Conservation (phyloP, 2,113 vertebrate species). For the Phainopepla nitens region DNA sequence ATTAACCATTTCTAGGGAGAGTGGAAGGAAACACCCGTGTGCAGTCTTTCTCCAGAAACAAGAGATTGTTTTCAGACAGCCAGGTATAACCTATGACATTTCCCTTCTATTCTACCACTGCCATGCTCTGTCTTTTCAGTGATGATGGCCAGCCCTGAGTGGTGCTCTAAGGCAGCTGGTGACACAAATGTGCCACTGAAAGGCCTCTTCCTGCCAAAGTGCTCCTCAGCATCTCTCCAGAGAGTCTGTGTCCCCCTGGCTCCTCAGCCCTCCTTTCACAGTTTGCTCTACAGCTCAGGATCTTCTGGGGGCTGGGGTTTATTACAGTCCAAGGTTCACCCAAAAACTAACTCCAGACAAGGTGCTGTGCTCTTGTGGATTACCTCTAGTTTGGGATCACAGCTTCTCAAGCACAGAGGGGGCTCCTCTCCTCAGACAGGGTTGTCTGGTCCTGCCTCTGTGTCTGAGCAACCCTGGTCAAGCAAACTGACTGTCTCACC, state of each 20-base stretch:
- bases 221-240: background rate
- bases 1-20: background rate
- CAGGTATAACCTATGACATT: background rate
- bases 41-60: background rate
- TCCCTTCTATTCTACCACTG: background rate
- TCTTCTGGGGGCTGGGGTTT: background rate
- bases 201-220: background rate
- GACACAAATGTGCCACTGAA: background rate
- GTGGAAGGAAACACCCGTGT: background rate
- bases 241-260: background rate
- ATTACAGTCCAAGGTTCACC: background rate
- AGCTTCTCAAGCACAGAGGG: background rate
- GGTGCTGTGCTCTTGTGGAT: background rate
- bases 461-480: background rate
- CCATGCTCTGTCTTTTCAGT: no score
- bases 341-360: background rate
- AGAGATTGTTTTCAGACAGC: background rate
- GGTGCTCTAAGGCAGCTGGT: background rate
- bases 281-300: background rate
- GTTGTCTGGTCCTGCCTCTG: background rate
- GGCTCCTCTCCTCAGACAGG: background rate
- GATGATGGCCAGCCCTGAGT: fast-evolving
- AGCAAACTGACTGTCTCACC: background rate
- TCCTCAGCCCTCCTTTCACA: background rate
- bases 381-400: background rate